A percentile compares a stretch with the other conserved stretches of the same genome.
These are phyloP conservation scores for Triops longicaudatus DNA, from an alignment of 1,140 invertebrate species.

Conservation along the genomic window DNA sequence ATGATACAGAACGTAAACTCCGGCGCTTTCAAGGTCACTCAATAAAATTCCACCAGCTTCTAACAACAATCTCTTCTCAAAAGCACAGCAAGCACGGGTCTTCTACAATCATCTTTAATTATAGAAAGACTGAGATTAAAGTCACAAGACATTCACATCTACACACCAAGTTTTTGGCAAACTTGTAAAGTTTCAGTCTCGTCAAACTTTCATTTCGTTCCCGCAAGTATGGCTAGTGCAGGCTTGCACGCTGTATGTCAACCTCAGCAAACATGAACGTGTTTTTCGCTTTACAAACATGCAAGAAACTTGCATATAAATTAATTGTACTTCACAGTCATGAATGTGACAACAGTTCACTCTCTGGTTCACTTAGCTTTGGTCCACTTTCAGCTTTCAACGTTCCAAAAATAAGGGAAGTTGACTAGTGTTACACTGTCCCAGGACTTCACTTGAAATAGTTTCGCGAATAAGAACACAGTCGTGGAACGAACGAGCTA, in stretches of 20 bases:
- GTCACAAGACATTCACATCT: neutral
- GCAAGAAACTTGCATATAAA: neutral
- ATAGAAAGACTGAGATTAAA: neutral
- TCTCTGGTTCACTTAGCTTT: neutral
- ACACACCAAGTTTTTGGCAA: neutral
- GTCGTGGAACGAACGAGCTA: neutral
- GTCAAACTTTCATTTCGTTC: neutral
- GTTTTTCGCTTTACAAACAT: neutral
- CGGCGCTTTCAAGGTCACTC: conserved; percentile 7
- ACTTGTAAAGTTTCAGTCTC: neutral
- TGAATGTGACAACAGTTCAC: neutral
- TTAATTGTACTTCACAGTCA: neutral
- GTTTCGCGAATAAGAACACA: neutral
- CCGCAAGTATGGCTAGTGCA: neutral
- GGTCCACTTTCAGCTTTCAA: too few relatives aligned
- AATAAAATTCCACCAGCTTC: neutral
- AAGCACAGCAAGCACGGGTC: neutral
- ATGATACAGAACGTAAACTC: neutral
- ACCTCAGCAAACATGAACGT: neutral
- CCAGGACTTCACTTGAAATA: neutral
- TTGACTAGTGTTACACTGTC: neutral
- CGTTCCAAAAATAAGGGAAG: neutral
- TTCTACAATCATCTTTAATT: neutral
- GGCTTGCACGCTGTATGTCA: neutral
- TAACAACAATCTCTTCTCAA: neutral